These are phyloP conservation scores for Dioctria rufipes DNA, from an alignment of 2,888 invertebrate species.

Conservation along the genomic window DNA sequence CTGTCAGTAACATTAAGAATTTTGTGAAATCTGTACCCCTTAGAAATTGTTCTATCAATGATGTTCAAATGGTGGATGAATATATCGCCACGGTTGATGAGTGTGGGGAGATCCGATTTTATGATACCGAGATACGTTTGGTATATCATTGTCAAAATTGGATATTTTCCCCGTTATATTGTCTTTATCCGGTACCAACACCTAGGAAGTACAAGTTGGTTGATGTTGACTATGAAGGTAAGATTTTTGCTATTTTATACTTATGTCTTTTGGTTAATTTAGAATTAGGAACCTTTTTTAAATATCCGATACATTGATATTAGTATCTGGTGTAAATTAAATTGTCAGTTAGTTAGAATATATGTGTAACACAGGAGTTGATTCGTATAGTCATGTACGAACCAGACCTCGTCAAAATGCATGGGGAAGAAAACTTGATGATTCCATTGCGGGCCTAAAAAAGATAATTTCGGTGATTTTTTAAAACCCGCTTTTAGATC, in stretches of 20 bases:
- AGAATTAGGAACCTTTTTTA: too few relatives aligned
- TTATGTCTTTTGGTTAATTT: neutral
- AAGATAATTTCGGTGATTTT: too few relatives aligned
- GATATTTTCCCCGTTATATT: slow-evolving; percentile 37
- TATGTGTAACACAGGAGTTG: too few relatives aligned
- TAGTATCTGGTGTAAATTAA: too few relatives aligned
- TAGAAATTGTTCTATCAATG: slow-evolving; percentile 70
- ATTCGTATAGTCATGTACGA: too few relatives aligned
- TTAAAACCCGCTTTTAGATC: too few relatives aligned
- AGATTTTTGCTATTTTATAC: neutral
- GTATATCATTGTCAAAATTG: slow-evolving; percentile 73
- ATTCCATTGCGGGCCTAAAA: too few relatives aligned
- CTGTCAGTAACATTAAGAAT: slow-evolving; percentile 46
- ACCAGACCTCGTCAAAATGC: too few relatives aligned
- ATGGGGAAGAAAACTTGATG: too few relatives aligned
- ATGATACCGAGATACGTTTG: slow-evolving; percentile 74
- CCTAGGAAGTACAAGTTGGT: slow-evolving; percentile 39
- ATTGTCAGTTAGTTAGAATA: too few relatives aligned
- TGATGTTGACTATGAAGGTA: slow-evolving; percentile 46
- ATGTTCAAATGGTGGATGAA: slow-evolving; percentile 73
- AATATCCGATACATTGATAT: too few relatives aligned
- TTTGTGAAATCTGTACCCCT: slow-evolving; percentile 53
- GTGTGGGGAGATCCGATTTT: slow-evolving; percentile 75
- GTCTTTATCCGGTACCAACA: slow-evolving; percentile 1
- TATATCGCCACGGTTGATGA: slow-evolving; percentile 75